Conservation (phyloP, 2,113 vertebrate genomes). For the Numenius arquata region DNA sequence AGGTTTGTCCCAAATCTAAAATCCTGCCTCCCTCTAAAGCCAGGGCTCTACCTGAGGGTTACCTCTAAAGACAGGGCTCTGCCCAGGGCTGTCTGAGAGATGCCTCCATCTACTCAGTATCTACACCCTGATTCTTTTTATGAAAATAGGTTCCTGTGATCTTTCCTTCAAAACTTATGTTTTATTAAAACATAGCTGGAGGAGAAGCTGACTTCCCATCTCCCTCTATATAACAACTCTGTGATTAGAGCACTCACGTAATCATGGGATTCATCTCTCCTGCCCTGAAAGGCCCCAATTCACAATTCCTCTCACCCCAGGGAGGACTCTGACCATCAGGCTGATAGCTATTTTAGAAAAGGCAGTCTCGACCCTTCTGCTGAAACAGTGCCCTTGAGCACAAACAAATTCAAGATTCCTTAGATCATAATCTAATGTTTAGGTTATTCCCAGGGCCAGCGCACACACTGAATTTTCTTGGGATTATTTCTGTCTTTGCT, state of each 20-base stretch:
- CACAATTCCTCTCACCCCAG: slow-evolving; percentile 25
- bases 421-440: slow-evolving; percentile 53
- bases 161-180: slow-evolving; percentile 65
- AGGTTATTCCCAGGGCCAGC: slow-evolving; percentile 38
- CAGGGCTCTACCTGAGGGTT: slow-evolving; percentile 7
- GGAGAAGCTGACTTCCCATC: slow-evolving; percentile 55
- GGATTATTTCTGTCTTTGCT: not conserved
- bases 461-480: not conserved
- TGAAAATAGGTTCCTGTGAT: slow-evolving; percentile 64
- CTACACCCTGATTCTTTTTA: slow-evolving; percentile 55
- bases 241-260: slow-evolving; percentile 47
- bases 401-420: slow-evolving; percentile 44
- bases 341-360: slow-evolving; percentile 41
- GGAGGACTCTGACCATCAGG: slow-evolving; percentile 36
- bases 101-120: slow-evolving; percentile 39
- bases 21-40: not conserved
- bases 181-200: slow-evolving; percentile 67
- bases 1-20: not conserved
- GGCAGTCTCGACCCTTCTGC: slow-evolving; percentile 39
- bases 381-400: slow-evolving; percentile 58
- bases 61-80: slow-evolving; percentile 15
- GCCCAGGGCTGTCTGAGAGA: slow-evolving; percentile 45
- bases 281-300: slow-evolving; percentile 43
- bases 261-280: slow-evolving; percentile 47
- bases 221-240: slow-evolving; percentile 14